Evolutionary conservation across 64 coral and sea anemone genomes (phyloP).

Genomic region (Porites lutea): DNA sequence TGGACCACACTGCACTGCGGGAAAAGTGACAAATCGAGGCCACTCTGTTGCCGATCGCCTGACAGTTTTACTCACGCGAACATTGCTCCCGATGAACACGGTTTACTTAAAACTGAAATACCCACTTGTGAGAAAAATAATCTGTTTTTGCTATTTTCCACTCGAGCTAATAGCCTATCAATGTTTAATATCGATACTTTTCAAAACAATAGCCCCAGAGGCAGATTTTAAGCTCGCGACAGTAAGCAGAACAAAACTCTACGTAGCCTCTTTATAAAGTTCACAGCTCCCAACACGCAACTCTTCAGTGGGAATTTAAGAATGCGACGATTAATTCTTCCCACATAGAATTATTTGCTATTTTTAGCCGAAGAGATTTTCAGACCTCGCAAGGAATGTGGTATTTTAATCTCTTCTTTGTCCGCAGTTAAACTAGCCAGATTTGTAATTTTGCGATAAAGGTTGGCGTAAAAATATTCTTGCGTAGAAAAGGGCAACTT

Average conservation of each 20-base stretch:
- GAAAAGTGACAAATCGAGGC: background rate
- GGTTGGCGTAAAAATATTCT: background rate
- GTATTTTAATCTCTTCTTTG: conserved; percentile 53
- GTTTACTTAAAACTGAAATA: no score
- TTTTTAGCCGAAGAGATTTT: conserved; percentile 20
- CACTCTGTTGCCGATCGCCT: background rate
- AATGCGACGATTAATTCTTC: background rate
- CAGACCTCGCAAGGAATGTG: background rate
- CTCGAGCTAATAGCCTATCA: background rate
- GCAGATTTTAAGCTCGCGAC: no score
- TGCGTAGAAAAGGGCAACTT: background rate
- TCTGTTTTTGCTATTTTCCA: background rate
- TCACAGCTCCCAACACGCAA: background rate
- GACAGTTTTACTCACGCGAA: conserved; percentile 4
- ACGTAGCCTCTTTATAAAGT: no score
- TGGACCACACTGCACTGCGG: background rate
- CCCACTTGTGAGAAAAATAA: background rate
- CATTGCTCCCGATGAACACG: background rate
- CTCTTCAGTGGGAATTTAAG: background rate
- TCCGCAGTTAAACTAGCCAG: background rate
- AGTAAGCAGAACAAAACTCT: no score
- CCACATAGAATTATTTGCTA: background rate
- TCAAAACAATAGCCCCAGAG: background rate
- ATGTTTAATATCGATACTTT: background rate
- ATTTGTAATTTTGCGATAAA: conserved; percentile 6